Evolutionary conservation across 35 echinoderm and acorn worm species (phyloP).

Genomic region (Ptychodera flava): DNA sequence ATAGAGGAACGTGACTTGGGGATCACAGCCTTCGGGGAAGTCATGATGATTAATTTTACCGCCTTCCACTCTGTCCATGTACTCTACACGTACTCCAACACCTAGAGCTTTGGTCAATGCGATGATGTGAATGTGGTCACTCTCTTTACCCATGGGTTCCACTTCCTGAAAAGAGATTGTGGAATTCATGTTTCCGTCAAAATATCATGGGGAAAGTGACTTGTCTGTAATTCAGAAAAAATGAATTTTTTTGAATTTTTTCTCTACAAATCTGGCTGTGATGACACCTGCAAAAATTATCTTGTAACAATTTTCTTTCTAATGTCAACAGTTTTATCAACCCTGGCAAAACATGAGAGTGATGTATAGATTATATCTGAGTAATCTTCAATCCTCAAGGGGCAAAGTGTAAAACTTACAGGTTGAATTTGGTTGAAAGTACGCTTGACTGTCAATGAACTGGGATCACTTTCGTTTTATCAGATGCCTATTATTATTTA

Average conservation of each 20-base stretch:
- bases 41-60: slow-evolving; percentile 89
- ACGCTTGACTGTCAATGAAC: no score
- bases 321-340: no score
- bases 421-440: no score
- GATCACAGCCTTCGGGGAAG: slow-evolving; percentile 77
- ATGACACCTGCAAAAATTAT: not conserved
- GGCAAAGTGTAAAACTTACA: no score
- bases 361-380: no score
- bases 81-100: slow-evolving; percentile 83
- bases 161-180: slow-evolving; percentile 61
- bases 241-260: not conserved
- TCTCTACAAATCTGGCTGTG: not conserved
- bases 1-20: slow-evolving; percentile 75
- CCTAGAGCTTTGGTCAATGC: slow-evolving; percentile 62
- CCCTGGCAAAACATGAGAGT: no score
- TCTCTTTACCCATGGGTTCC: slow-evolving; percentile 98
- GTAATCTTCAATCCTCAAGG: no score
- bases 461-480: no score
- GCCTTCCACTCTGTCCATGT: slow-evolving; percentile 64
- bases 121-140: slow-evolving; percentile 99
- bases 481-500: no score
- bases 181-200: no score
- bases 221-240: no score
- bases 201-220: no score
- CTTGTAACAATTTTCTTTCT: not conserved